Base-by-base conservation (phyloP, 1,140 invertebrate species). In the Hyles euphorbiae region DNA sequence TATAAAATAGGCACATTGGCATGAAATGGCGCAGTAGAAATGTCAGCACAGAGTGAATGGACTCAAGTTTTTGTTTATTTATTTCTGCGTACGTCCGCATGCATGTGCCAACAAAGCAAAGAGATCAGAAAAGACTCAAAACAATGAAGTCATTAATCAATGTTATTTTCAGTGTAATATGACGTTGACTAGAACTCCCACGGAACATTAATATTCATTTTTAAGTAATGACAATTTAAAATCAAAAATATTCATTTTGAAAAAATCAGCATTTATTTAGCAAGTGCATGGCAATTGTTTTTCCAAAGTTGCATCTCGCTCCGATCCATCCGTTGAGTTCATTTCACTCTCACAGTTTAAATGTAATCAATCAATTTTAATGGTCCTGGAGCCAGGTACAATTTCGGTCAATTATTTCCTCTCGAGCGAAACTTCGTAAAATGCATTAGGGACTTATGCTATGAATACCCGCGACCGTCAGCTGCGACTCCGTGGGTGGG, bases 11-110 rank as follows among this genome's bases (percentile, higher is more conserved):
- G 68, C 61, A 57, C 61, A 84, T 80, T 79, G 81, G 79, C 82
- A 81, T 75, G 74, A 74, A 73, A 67, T 65, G 51, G 56, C 63
- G 62, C 68, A 59, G 68, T 75, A 78, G 73, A 84, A 87, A 85
- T 85, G 82, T 85, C 83, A 87, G 71, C 67, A 64, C 68, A 60
- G 72, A 80, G 77, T 83, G 79, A 87, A 87, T 83, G 81, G 82
- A 81, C 78, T 80, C 75, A 67, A 75, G 68, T 76, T 83, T 72
- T 76, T 78, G 74, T 78, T 78, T 81, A 70, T 83, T 81, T 81
- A 80, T 81, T 76, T 76, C 61, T 74, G 71, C 68, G 77, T 80
- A 76, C 75, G 72, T 86, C 77, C 78, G 81, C 74, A 82, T 81
- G 65, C 71, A 76, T 74, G 73, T 83, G 83, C 81, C 79, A 83